Base-by-base conservation (phyloP, 2,888 invertebrate species). In the Epinotia ramella region DNA sequence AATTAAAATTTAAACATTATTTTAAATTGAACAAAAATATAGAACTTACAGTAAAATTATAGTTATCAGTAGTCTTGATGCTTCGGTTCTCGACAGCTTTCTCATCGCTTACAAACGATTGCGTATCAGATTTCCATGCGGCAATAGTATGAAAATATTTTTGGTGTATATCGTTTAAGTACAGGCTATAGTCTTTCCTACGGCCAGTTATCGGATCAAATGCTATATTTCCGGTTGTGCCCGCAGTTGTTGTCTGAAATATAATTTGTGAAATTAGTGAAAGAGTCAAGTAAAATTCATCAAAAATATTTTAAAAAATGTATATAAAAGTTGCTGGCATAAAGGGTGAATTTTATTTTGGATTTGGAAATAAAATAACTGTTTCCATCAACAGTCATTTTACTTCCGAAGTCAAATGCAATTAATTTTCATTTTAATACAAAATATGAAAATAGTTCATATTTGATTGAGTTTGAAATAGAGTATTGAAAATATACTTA, bases 171-270 rank as follows among this genome's bases (percentile, higher is more conserved):
- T 97, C 94, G 82, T 97, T 97, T 63, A 97, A 95, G 82, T 96
- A 96, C 40, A 97, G 89, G 46, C 95, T 94, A 82, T 97, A 97
- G 83, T 96, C 96, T 0, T 95, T 94, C 77, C 97, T 93, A 81
- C 95, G 95, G 2, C 97, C 97, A 81, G 94, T 92, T 77, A 95
- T 93, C 0, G 53, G 28, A 86, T 97, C 96, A 84, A 97, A 97
- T 82, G 95, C 95, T 75, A 97, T 96, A 49, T 95, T 91, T 1
- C 97, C 97, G 0, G 96, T 96, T 6, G 96, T 89, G 3, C 97
- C 97, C 53, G 92, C 89, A 82, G 96, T 95, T 83, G 95, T 95
- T 49, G 96, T 95, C 97, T 97, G 86, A 9, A 80, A 81, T 13
- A 0, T 18, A 18, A 33, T 33, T 49, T 46, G 20, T 65, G 6